phyloP scores from a whole-genome alignment of 2,797 vertebrate genomes.

The Adelosebastes latens region DNA sequence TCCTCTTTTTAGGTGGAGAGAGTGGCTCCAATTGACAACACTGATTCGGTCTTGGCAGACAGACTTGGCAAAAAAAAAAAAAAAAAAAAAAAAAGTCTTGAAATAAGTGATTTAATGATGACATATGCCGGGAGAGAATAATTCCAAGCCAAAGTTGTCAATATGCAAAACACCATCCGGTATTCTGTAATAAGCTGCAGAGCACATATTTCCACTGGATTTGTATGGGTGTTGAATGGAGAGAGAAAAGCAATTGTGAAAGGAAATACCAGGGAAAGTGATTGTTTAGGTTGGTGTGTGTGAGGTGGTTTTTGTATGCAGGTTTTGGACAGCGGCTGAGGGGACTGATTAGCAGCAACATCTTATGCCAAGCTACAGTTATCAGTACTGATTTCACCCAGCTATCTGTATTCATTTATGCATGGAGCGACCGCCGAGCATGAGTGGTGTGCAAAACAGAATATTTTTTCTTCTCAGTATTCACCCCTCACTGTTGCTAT shows the following conservation, averaged over 20 bases:
- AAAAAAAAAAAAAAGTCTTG: not conserved
- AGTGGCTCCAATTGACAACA: not conserved
- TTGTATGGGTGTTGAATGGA: constrained; percentile 40
- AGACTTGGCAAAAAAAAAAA: too few species aligned
- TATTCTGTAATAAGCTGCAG: constrained; percentile 22
- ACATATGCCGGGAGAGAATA: not conserved
- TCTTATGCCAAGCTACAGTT: constrained; percentile 69
- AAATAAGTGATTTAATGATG: constrained; percentile 2
- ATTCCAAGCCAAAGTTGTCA: constrained; percentile 5
- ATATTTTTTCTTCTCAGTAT: constrained; percentile 22
- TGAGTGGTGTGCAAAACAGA: constrained; percentile 54
- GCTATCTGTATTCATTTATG: constrained; percentile 74
- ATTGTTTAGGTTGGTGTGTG: constrained; percentile 33
- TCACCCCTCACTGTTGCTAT: constrained; percentile 1
- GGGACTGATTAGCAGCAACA: constrained; percentile 70
- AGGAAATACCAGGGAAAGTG: constrained; percentile 30
- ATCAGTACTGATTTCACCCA: constrained; percentile 63
- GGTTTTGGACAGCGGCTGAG: constrained; percentile 38
- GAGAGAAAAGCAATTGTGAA: constrained; percentile 31
- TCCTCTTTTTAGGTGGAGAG: not conserved
- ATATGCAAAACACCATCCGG: constrained; percentile 47
- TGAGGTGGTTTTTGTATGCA: constrained; percentile 37
- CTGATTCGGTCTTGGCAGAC: not conserved
- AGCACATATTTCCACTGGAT: constrained; percentile 7
- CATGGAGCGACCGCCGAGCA: constrained; percentile 43